Conservation (phyloP, 2,797 vertebrate species). For the Schizopygopsis malacanthus region DNA sequence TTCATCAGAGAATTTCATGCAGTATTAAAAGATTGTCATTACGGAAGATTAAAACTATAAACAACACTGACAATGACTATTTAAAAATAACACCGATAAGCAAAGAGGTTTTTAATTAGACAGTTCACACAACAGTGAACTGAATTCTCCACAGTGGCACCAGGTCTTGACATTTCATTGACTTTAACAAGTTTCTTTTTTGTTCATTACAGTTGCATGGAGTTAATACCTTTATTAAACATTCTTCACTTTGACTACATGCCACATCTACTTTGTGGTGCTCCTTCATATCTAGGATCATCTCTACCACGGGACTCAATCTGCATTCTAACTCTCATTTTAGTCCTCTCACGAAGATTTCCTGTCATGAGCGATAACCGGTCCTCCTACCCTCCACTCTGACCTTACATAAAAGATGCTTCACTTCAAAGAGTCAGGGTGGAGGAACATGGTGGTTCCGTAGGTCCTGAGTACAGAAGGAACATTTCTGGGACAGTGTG, state of each 20-base stretch:
- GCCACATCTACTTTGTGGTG: conserved; percentile 17
- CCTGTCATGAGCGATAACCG: conserved; percentile 26
- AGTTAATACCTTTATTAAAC: conserved; percentile 42
- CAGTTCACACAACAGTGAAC: background rate
- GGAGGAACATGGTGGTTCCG: background rate
- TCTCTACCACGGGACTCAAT: conserved; percentile 29
- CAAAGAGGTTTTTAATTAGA: background rate
- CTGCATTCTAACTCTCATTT: conserved; percentile 13
- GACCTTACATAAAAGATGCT: conserved; percentile 29
- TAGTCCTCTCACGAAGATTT: conserved; percentile 18
- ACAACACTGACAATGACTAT: background rate
- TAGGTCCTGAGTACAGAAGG: background rate
- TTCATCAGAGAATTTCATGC: background rate
- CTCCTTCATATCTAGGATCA: conserved; percentile 39
- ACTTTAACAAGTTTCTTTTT: conserved; percentile 26
- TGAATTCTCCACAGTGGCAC: background rate
- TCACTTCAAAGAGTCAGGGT: conserved; percentile 42
- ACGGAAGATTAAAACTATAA: background rate
- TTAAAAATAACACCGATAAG: background rate
- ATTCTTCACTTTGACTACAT: conserved; percentile 17
- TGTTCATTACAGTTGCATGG: background rate
- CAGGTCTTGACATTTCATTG: background rate
- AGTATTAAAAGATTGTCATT: background rate
- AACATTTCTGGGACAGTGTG: conserved; percentile 29
- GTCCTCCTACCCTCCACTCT: conserved; percentile 18